Conservation (phyloP, 2,888 invertebrate species). For the Leucozona laternaria region DNA sequence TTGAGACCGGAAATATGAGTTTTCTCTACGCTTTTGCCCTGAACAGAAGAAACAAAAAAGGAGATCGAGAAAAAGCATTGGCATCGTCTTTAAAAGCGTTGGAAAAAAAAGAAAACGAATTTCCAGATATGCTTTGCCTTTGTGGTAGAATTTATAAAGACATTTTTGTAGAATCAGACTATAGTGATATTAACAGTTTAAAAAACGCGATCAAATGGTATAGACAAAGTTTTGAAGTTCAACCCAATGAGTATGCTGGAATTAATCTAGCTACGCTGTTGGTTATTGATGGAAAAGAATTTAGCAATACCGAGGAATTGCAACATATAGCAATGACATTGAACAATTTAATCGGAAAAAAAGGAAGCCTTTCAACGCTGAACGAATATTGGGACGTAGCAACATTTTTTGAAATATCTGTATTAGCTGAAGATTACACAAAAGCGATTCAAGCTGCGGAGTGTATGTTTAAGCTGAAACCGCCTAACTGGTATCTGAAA, state of each 20-base stretch:
- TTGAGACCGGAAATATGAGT: constrained; percentile 95
- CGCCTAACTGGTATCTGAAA: constrained; percentile 97
- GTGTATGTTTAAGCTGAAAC: constrained; percentile 95
- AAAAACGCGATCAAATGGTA: constrained; percentile 98
- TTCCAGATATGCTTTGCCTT: constrained; percentile 98
- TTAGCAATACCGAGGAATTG: constrained; percentile 94
- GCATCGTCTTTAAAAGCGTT: constrained; percentile 95
- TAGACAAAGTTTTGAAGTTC: constrained; percentile 97
- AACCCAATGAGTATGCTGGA: constrained; percentile 99
- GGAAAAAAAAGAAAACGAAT: constrained; percentile 96
- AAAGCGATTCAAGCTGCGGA: constrained; percentile 99
- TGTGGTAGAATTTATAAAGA: constrained; percentile 99
- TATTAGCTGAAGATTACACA: constrained; percentile 97
- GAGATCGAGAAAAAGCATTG: constrained; percentile 97
- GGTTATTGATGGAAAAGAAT: constrained; percentile 98
- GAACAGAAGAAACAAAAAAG: constrained; percentile 96
- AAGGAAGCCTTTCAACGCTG: constrained; percentile 95
- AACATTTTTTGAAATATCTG: constrained; percentile 99
- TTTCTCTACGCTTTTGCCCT: constrained; percentile 98
- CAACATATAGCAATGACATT: constrained; percentile 97
- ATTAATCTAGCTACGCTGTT: constrained; percentile 98
- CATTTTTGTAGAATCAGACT: constrained; percentile 98
- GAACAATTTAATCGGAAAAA: constrained; percentile 98
- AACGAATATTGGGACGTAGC: constrained; percentile 99
- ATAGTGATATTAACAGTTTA: constrained; percentile 93